Percentiles rank a stretch among this genome's conserved stretches.
phyloP scores from a whole-genome alignment of 2,113 vertebrate genomes.

The Ochotona princeps region DNA sequence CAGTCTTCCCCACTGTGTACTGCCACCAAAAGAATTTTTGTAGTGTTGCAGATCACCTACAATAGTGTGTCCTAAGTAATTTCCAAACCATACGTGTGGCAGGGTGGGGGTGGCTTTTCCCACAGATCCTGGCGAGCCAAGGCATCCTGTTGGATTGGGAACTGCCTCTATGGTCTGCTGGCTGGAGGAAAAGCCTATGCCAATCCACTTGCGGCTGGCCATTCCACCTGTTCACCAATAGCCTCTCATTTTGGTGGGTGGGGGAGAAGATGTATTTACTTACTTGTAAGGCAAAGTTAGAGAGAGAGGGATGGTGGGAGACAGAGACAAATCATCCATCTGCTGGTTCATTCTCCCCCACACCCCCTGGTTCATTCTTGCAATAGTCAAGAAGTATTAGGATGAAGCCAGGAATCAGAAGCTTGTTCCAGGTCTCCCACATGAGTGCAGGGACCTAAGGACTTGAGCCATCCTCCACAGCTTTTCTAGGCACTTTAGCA shows the following conservation, averaged over 20 bases:
- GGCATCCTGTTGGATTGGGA: neutral
- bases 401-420: no score
- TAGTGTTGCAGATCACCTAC: conserved; percentile 21
- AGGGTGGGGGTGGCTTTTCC: neutral
- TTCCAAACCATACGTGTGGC: conserved; percentile 66
- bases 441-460: no score
- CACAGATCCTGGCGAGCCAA: neutral
- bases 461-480: no score
- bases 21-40: conserved; percentile 64
- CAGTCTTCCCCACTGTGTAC: conserved; percentile 63
- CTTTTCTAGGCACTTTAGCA: no score
- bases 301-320: no score
- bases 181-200: neutral
- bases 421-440: no score
- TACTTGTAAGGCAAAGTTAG: no score
- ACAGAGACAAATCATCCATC: no score
- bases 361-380: no score
- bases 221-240: neutral
- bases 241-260: neutral
- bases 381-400: no score
- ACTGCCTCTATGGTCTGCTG: neutral
- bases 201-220: neutral
- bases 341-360: no score
- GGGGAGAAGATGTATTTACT: no score
- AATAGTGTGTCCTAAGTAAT: conserved; percentile 58